Evolutionary conservation across 1,140 invertebrate genomes (phyloP).

Genomic region (Calliphora vicina): DNA sequence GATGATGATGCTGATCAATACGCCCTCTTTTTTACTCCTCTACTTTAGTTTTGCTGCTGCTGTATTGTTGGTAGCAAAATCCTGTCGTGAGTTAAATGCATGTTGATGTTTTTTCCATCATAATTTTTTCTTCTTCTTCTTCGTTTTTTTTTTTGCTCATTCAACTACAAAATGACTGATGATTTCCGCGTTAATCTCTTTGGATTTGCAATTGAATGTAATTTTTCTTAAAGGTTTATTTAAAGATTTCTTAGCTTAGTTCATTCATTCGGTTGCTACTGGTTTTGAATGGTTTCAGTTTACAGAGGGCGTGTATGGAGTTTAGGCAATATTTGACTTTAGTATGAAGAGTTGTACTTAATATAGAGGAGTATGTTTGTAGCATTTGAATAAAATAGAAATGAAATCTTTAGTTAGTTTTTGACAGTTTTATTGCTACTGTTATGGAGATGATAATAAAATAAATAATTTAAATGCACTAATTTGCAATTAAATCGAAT

Average conservation of each 20-base stretch:
- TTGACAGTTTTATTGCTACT: slow-evolving; percentile 29
- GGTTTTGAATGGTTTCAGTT: slow-evolving; percentile 15
- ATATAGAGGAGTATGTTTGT: background rate
- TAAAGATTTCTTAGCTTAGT: background rate
- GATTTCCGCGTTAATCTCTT: slow-evolving; percentile 24
- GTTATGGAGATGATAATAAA: slow-evolving; percentile 4
- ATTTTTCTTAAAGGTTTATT: slow-evolving; percentile 20
- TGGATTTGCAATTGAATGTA: slow-evolving; percentile 20
- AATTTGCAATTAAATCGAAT: background rate
- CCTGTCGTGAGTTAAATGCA: slow-evolving; percentile 29
- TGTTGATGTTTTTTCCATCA: slow-evolving; percentile 3
- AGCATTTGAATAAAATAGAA: slow-evolving; percentile 4
- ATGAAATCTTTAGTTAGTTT: slow-evolving; percentile 9
- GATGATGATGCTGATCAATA: slow-evolving; percentile 15
- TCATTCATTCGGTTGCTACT: background rate
- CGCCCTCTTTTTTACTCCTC: slow-evolving; percentile 14
- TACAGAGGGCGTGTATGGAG: background rate
- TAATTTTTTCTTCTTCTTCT: background rate
- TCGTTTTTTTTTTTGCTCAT: background rate
- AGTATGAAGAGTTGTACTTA: background rate
- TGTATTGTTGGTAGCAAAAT: background rate
- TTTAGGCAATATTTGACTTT: slow-evolving; percentile 15
- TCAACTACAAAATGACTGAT: slow-evolving; percentile 20
- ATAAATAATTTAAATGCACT: background rate
- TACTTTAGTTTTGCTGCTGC: background rate